Conservation (phyloP, 2,888 invertebrate genomes). For the Notodonta dromedarius region DNA sequence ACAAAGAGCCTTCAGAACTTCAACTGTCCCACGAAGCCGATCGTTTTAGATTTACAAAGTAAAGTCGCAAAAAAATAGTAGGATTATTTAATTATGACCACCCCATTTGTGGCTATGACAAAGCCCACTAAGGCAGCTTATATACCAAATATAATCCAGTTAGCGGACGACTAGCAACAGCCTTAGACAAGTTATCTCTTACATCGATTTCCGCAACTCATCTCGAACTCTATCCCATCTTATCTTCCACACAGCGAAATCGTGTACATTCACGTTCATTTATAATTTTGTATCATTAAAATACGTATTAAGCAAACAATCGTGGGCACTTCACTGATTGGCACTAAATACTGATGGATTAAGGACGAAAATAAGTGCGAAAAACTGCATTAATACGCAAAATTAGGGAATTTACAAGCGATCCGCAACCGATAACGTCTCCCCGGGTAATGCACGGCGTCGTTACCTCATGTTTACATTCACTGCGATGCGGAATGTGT, state of each 20-base stretch:
- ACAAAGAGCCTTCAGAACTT: too few species aligned
- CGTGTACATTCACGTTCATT: slow-evolving; percentile 49
- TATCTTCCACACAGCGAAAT: slow-evolving; percentile 66
- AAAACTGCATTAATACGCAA: neutral
- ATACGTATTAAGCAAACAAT: neutral
- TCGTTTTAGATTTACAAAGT: too few species aligned
- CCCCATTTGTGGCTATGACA: too few species aligned
- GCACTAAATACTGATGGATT: too few species aligned
- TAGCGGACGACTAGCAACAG: neutral
- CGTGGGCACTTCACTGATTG: too few species aligned
- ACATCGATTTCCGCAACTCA: slow-evolving; percentile 60
- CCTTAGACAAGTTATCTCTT: slow-evolving; percentile 36
- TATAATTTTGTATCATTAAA: slow-evolving; percentile 19
- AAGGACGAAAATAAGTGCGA: too few species aligned
- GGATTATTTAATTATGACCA: too few species aligned
- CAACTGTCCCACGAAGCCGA: too few species aligned
- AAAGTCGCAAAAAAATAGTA: too few species aligned
- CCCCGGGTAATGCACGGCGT: neutral
- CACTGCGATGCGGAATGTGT: slow-evolving; percentile 38
- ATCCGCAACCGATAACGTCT: neutral
- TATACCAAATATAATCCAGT: too few species aligned
- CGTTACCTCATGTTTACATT: slow-evolving; percentile 34
- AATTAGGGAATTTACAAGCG: neutral
- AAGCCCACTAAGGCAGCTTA: too few species aligned
- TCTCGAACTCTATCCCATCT: slow-evolving; percentile 68